Conservation (phyloP, 2,113 vertebrate genomes). For the Chaetops frenatus region DNA sequence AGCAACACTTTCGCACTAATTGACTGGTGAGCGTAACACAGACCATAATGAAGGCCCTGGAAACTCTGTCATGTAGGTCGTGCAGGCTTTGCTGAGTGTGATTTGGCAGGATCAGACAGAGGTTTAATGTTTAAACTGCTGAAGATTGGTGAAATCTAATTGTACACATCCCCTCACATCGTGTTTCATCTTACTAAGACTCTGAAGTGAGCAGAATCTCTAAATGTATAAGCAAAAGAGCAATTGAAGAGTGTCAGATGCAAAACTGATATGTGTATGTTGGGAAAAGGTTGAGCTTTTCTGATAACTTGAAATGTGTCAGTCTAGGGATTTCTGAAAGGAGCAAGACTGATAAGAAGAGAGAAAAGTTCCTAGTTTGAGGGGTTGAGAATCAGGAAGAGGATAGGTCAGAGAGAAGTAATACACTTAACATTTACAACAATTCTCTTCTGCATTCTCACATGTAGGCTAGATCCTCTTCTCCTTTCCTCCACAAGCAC, state of each 20-base stretch:
- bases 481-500: background rate
- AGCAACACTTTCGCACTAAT: background rate
- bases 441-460: background rate
- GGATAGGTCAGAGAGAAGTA: background rate
- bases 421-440: background rate
- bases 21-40: background rate
- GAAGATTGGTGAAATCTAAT: background rate
- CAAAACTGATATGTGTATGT: background rate
- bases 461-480: background rate
- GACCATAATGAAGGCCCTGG: background rate
- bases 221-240: background rate
- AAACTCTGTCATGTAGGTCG: background rate
- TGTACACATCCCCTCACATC: background rate
- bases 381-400: background rate
- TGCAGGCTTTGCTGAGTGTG: background rate
- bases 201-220: background rate
- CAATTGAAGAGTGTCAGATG: background rate
- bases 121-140: background rate
- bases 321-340: background rate
- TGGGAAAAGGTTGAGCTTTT: background rate
- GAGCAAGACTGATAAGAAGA: background rate
- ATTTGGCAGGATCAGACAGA: background rate
- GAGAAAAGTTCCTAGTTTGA: background rate
- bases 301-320: background rate
- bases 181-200: background rate